Evolutionary conservation across 2,113 vertebrate species (phyloP), one percentile per base, ranked within the genome.

Genomic region (Macaca mulatta): DNA sequence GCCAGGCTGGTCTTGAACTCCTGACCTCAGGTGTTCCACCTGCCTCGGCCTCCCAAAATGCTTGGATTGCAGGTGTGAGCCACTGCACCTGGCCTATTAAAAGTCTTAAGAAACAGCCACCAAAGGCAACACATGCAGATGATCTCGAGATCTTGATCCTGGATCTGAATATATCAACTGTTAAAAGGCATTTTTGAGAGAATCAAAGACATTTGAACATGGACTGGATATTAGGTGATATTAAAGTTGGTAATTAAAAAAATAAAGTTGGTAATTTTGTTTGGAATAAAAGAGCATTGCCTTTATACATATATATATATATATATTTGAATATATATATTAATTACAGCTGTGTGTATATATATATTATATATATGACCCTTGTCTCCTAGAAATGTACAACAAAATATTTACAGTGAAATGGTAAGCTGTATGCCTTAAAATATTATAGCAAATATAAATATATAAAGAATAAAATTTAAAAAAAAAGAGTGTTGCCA

Each of bases 71-170:
- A 69, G 64, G 32, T 14, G 14, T 69, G 32, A 32, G 32, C 6
- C 64, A 12, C 6, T 2, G 0, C 0, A 1, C 64, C 32, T 32
- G 1, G 32, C 32, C 32, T 6, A 13, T 55, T 45, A 40, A 43
- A 82, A 69, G 38, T 67, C 67, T 81, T 27, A 77, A 48, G 45
- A 82, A 52, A 52, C 43, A 78, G 11, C 4, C 23, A 72, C 11
- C 59, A 61, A 82, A 77, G 18, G 35, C 20, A 77, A 18, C 45
- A 74, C 35, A 55, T 30, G 8, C 23, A 16, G 10, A 25, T 9
- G 4, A 61, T 72, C 40, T 92, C 59, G 23, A 50, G 32, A 69
- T 59, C 48, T 32, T 30, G 20, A 50, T 50, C 32, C 43, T 9
- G 57, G 32, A 83, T 50, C 25, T 35, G n/a, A 81, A 50, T 55